phyloP scores from a whole-genome alignment of 1,140 invertebrate species.

The Drosophila quadrilineata region DNA sequence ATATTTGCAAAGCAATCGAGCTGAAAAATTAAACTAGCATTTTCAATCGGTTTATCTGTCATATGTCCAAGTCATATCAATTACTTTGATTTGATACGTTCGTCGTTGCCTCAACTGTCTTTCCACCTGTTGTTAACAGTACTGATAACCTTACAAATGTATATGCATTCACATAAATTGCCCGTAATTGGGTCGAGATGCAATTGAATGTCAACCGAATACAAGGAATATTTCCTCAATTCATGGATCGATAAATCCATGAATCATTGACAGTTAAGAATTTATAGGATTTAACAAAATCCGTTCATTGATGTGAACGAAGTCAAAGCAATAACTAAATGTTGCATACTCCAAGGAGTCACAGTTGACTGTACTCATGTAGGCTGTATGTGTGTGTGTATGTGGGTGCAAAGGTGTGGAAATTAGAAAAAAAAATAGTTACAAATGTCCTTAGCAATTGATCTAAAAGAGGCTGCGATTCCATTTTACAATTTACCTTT shows the following conservation, averaged over 20 bases:
- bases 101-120: neutral
- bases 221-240: too few species aligned
- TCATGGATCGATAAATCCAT: too few species aligned
- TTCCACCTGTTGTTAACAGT: constrained; percentile 1
- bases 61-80: too few species aligned
- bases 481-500: constrained; percentile 13
- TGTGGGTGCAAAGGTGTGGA: constrained; percentile 13
- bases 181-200: constrained; percentile 19
- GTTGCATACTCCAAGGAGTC: constrained; percentile 16
- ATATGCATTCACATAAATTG: constrained; percentile 3
- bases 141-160: constrained; percentile 9
- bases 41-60: constrained; percentile 63
- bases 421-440: constrained; percentile 42
- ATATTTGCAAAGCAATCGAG: constrained; percentile 76
- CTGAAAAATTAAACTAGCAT: constrained; percentile 67
- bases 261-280: too few species aligned
- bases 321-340: constrained; percentile 2
- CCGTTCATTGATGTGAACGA: constrained; percentile 31
- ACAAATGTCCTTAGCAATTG: constrained; percentile 56
- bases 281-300: constrained; percentile 24
- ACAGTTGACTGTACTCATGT: neutral
- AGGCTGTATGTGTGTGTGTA: neutral
- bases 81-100: constrained; percentile 14
- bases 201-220: constrained; percentile 12
- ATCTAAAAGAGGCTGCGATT: constrained; percentile 58